Conservation (phyloP, 2,888 invertebrate species). For the Trachelus tabidus region DNA sequence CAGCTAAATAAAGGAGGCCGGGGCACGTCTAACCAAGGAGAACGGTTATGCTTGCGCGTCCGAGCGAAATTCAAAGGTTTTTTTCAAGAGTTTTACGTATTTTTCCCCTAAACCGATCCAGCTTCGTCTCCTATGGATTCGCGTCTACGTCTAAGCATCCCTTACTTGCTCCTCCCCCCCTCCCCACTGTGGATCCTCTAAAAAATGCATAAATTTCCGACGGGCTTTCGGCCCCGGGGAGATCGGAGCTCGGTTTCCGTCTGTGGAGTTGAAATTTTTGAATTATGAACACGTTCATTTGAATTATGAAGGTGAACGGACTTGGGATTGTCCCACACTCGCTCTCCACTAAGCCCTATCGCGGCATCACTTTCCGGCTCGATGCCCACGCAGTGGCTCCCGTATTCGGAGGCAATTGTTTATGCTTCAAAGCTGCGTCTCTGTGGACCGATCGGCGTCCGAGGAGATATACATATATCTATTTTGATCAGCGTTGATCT, state of each 20-base stretch:
- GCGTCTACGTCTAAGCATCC: neutral
- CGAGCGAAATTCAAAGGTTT: neutral
- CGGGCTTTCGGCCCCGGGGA: constrained; percentile 15
- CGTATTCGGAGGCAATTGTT: constrained; percentile 25
- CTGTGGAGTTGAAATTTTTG: constrained; percentile 22
- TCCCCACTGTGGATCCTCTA: constrained; percentile 1
- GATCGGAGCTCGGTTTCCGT: constrained; percentile 18
- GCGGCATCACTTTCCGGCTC: neutral
- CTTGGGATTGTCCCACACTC: neutral
- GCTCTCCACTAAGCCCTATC: neutral
- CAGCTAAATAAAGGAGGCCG: constrained; percentile 3
- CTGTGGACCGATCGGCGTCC: neutral
- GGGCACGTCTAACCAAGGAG: neutral
- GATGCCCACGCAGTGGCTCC: too few species aligned
- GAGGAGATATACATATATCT: too few species aligned
- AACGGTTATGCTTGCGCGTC: neutral
- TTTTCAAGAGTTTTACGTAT: neutral
- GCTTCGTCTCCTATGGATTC: too few species aligned
- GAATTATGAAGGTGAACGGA: constrained; percentile 23
- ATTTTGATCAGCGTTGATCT: neutral
- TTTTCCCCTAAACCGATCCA: too few species aligned
- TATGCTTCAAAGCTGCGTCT: constrained; percentile 9
- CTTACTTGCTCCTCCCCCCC: neutral
- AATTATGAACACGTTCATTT: constrained; percentile 26
- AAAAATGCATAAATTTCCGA: constrained; percentile 25